These are phyloP conservation scores for Eilema caniola DNA, from an alignment of 2,888 invertebrate species.

Conservation along the genomic window DNA sequence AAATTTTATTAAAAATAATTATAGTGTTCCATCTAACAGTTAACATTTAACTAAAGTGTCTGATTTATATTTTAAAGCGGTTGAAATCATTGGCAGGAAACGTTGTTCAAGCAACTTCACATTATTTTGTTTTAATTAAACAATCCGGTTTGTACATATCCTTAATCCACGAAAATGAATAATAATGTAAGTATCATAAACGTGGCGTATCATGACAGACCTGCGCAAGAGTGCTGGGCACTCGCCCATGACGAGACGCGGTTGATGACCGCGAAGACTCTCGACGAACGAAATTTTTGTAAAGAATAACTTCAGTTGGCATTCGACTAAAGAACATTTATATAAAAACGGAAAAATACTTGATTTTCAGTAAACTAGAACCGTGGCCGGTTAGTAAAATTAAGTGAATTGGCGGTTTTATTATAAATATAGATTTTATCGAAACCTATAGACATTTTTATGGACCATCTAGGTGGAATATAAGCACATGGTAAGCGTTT, in stretches of 20 bases:
- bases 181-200: slow-evolving; percentile 50
- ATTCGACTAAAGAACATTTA: slow-evolving; percentile 38
- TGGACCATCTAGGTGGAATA: too few relatives aligned
- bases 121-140: slow-evolving; percentile 42
- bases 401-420: not conserved
- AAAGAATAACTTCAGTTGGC: slow-evolving; percentile 53
- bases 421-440: not conserved
- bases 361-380: slow-evolving; percentile 35
- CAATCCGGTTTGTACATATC: slow-evolving; percentile 51
- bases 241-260: slow-evolving; percentile 62
- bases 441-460: not conserved
- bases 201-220: slow-evolving; percentile 46
- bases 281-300: slow-evolving; percentile 58
- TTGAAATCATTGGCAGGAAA: slow-evolving; percentile 41
- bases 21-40: slow-evolving; percentile 12
- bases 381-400: slow-evolving; percentile 21
- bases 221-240: slow-evolving; percentile 57
- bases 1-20: not conserved
- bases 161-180: slow-evolving; percentile 54
- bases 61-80: slow-evolving; percentile 30
- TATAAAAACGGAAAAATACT: slow-evolving; percentile 48
- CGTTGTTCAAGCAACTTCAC: slow-evolving; percentile 39
- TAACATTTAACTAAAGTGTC: slow-evolving; percentile 3
- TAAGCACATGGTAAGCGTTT: too few relatives aligned
- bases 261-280: slow-evolving; percentile 64